Conservation (phyloP, 1,140 invertebrate genomes). For the Lucilia cuprina region DNA sequence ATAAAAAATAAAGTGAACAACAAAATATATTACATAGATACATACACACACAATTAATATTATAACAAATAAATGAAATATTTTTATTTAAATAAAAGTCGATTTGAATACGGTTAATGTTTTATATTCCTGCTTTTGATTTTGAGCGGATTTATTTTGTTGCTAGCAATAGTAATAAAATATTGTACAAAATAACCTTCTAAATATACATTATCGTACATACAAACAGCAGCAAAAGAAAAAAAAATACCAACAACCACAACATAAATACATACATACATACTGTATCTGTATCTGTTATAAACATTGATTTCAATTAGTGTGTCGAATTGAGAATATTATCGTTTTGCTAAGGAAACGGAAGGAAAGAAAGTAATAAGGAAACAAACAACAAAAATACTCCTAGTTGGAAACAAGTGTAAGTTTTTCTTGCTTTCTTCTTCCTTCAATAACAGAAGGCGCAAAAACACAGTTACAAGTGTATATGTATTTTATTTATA, state of each 20-base stretch:
- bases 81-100: no score
- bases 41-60: not conserved
- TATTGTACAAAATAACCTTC: not conserved
- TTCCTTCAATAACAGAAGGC: not conserved
- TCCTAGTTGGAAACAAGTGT: not conserved
- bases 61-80: not conserved
- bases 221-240: no score
- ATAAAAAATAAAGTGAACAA: not conserved
- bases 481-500: not conserved
- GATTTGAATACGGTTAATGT: not conserved
- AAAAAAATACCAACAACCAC: not conserved
- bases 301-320: not conserved
- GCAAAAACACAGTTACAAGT: not conserved
- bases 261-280: not conserved
- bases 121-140: not conserved
- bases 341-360: not conserved
- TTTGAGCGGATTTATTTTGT: not conserved
- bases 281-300: not conserved
- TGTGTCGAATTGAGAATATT: not conserved
- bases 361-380: not conserved
- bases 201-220: not conserved
- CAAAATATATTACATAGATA: not conserved
- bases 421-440: not conserved
- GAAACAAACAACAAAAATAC: not conserved
- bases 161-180: not conserved